Base-by-base conservation (phyloP, 2,797 vertebrate species). In the Danio albolineatus region DNA sequence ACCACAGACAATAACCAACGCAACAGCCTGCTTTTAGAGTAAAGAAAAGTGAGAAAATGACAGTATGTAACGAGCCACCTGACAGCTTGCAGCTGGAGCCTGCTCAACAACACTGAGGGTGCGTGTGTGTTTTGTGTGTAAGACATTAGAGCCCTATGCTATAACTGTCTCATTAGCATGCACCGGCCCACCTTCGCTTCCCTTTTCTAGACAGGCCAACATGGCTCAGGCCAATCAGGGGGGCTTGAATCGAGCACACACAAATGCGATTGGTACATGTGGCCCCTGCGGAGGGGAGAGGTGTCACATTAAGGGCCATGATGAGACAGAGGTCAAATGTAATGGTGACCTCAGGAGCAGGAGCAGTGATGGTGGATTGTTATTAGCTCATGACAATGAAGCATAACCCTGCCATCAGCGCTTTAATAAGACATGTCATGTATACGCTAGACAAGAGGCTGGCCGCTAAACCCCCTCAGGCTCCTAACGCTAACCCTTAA, bases 121-220 rank as follows among this genome's bases (percentile, higher is more conserved):
- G 64, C 49, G 84, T 65, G 78, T 74, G 79, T 76, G 67, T 80
- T 28, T 78, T 80, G 78, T 75, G 83, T 72, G 76, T 65, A 93
- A 91, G 92, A 96, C 94, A 97, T 99, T 98, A 99, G 96, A 96
- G 95, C 94, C 93, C 95, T 95, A 69, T 94, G 94, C 80, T 96
- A 92, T 95, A 95, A 96, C 96, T 95, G 96, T 97, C 98, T 98
- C 97, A 98, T 99, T 98, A 98, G 96, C 96, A 96, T 96, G 95
- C 96, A 95, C 96, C 95, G 96, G 95, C 96, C 95, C 95, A 97
- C 96, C 95, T 98, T 97, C 95, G 96, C 97, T 95, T 95, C 86
- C 92, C 92, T 91, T 92, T 94, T 78, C 74, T 61, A 82, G 82
- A 87, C 91, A 95, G 93, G 94, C 93, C 94, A 93, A 92, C 94